A percentile compares a stretch with the other conserved stretches of the same genome.
These are phyloP conservation scores for Protobothrops flavoviridis DNA, from an alignment of 2,113 vertebrate genomes.

Conservation along the genomic window DNA sequence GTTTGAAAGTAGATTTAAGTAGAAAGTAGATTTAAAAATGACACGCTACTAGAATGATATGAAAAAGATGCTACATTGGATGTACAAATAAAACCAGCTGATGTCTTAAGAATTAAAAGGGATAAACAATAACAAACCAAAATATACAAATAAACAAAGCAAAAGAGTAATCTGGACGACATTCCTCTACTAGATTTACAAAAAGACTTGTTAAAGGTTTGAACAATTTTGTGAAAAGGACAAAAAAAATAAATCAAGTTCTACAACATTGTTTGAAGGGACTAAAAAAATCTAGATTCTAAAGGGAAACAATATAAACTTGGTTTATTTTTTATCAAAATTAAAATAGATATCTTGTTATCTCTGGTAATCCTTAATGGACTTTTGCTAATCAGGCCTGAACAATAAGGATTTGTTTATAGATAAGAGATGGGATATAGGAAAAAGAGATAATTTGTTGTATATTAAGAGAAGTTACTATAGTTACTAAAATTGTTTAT, in stretches of 20 bases:
- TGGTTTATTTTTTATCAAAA: not conserved
- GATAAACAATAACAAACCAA: not conserved
- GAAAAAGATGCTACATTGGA: too few species aligned
- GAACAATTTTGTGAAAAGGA: too few species aligned
- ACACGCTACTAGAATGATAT: not conserved
- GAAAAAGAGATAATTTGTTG: not conserved
- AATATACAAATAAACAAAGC: too few species aligned
- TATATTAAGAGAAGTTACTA: not conserved
- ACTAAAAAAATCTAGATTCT: not conserved
- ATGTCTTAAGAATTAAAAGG: not conserved
- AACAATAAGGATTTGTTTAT: not conserved
- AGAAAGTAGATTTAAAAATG: not conserved
- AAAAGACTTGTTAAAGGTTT: too few species aligned
- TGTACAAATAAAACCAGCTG: too few species aligned
- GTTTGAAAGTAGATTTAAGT: not conserved
- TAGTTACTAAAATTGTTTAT: not conserved
- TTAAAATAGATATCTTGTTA: not conserved
- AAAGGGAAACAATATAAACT: not conserved
- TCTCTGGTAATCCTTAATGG: not conserved
- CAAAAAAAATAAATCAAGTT: too few species aligned
- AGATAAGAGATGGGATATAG: not conserved
- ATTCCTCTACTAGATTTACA: too few species aligned
- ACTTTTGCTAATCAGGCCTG: not conserved
- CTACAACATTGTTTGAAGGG: too few species aligned
- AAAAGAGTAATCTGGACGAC: too few species aligned